Evolutionary conservation across 2,888 invertebrate species (phyloP).

Genomic region (Sturmia bella): DNA sequence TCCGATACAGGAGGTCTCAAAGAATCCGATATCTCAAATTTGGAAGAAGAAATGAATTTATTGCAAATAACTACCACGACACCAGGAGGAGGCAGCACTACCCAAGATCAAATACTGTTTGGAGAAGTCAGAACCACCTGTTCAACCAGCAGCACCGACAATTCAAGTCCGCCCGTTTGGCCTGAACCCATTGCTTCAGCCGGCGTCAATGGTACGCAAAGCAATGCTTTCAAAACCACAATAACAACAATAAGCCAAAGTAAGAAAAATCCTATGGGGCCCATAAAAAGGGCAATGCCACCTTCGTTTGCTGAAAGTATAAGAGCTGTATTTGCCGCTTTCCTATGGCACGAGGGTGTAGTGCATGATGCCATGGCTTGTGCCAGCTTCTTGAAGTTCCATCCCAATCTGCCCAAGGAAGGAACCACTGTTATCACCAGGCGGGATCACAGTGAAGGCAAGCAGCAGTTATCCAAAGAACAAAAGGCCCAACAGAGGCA

Average conservation of each 20-base stretch:
- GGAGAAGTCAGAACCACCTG: conserved; percentile 71
- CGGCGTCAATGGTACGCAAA: conserved; percentile 39
- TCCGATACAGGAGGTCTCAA: conserved; percentile 58
- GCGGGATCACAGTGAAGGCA: conserved; percentile 80
- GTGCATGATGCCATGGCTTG: conserved; percentile 99
- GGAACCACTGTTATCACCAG: conserved; percentile 89
- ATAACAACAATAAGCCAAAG: background rate
- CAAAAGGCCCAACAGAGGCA: conserved; percentile 89
- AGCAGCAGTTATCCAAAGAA: conserved; percentile 81
- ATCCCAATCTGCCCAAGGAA: conserved; percentile 92
- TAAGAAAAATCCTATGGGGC: conserved; percentile 75
- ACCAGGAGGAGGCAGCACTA: conserved; percentile 70
- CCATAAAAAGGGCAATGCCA: conserved; percentile 91
- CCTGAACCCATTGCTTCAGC: conserved; percentile 56
- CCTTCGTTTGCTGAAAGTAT: conserved; percentile 96
- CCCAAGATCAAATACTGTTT: conserved; percentile 71
- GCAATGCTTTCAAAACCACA: conserved; percentile 42
- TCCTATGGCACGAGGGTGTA: conserved; percentile 98
- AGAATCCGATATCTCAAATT: conserved; percentile 71
- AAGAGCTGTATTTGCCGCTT: conserved; percentile 97
- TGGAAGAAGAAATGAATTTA: conserved; percentile 78
- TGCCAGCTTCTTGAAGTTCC: conserved; percentile 97
- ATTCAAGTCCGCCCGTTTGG: conserved; percentile 76
- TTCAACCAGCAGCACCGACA: conserved; percentile 76
- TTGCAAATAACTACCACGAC: conserved; percentile 76